Base-by-base conservation (phyloP, 2,113 vertebrate genomes). In the Dasyornis broadbenti region DNA sequence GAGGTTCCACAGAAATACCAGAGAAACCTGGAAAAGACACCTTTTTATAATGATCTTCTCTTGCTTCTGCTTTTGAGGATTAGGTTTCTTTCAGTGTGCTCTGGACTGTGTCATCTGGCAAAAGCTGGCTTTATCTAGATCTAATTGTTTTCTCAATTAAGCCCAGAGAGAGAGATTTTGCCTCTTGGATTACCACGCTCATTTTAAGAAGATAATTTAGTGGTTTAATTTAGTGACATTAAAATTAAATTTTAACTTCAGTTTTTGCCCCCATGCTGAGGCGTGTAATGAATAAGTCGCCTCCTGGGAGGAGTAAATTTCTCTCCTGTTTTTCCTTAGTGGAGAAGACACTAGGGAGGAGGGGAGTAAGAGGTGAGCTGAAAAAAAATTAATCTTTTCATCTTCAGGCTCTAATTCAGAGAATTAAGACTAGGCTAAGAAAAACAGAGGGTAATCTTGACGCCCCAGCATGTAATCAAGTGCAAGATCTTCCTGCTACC, bases 111-210 rank as follows among this genome's bases (percentile, higher is more conserved):
- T 91, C 56, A 89, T 95, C 57, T 82, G 76, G 52, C 88, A 81
- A 94, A 80, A 87, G 49, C 60, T 53, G 78, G 86, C 86, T 94
- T 91, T 90, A 89, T 77, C 88, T 96, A 82, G 66, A 50, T 42
- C 86, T 91, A 42, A 80, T 49, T 92, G 71, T 90, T 97, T 97
- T 97, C 94, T 86, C 73, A 96, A 88, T 95, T 95, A 96, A 96
- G 63, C 92, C 94, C 68, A 61, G 50, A 71, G 91, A 97, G 90
- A 69, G 81, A 71, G 7, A 90, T 87, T 97, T 97, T 97, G 95
- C 93, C 86, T 87, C 61, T 92, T 94, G 94, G 77, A 94, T 93
- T 96, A 92, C 85, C 64, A 77, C 23, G 2, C 39, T 83, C 75
- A 90, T 94, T 93, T 95, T 83, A 90, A 91, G 75, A 79, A 90